Evolutionary conservation across 2,113 vertebrate genomes (phyloP), one percentile per base, ranked within the genome.

Genomic region (Pachypanchax playfairii): DNA sequence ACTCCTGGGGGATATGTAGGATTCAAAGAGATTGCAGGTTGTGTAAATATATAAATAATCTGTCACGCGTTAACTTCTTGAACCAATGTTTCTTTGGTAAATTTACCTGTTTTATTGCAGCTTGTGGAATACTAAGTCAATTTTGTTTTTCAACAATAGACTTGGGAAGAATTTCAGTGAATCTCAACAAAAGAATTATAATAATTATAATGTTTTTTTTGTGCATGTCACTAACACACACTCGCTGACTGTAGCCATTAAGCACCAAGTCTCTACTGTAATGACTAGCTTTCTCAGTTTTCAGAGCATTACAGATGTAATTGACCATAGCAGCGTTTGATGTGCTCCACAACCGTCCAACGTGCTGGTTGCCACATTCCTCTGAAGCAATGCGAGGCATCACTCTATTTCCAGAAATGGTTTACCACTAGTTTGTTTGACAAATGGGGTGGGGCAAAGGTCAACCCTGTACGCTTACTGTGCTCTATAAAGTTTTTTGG

Each of bases 301-400:
- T 67, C 7, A 17, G 63, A 65, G 68, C 35, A 73, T 77, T 70
- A 15, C 25, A 65, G 41, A 42, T 43, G 68, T 72, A 87, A 85
- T 63, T 62, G 79, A 67, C 55, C 74, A 56, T 78, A 28, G 76
- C 59, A 21, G 63, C 49, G 53, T 81, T 78, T 80, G 73, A 84
- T 76, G 83, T 75, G 63, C 62, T 46, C 51, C 68, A 15, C 75
- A 75, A 46, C 73, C 18, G 39, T 63, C 49, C 38, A 31, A 48
- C 60, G 54, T 73, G 73, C 57, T 9, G 75, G 75, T 62, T 12
- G 49, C 44, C 49, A 29, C 74, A 80, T 79, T 86, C 76, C 74
- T 75, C 15, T 4, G 0, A 21, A 20, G 53, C 72, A 39, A 80
- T 50, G 54, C 15, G 31, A 63, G 65, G 56, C 44, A 49, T 58